These are phyloP conservation scores for Brachyptera putata DNA, from an alignment of 2,888 invertebrate genomes.

Conservation along the genomic window DNA sequence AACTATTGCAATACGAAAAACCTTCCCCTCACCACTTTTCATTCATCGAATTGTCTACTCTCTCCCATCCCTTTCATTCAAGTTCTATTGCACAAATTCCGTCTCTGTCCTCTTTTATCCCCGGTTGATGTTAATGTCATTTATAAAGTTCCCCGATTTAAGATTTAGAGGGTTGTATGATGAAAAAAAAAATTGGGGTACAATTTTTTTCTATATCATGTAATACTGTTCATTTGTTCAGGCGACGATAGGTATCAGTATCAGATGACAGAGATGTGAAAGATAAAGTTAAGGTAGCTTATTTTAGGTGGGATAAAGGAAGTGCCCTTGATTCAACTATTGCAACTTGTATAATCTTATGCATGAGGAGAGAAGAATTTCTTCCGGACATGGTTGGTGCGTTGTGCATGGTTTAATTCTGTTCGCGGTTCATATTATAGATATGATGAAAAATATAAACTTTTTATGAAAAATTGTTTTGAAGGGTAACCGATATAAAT, in stretches of 20 bases:
- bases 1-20: slow-evolving; percentile 21
- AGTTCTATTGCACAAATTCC: slow-evolving; percentile 9
- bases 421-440: no score
- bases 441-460: no score
- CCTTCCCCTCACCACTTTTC: slow-evolving; percentile 11
- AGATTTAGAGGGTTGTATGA: slow-evolving; percentile 16
- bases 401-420: no score
- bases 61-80: slow-evolving; percentile 19
- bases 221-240: slow-evolving; percentile 27
- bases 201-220: neutral
- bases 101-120: slow-evolving; percentile 15
- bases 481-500: no score
- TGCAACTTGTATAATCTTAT: neutral
- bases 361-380: no score
- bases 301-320: slow-evolving; percentile 5
- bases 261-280: slow-evolving; percentile 28
- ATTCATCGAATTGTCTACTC: neutral
- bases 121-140: slow-evolving; percentile 29
- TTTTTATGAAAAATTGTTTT: no score
- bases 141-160: slow-evolving; percentile 26
- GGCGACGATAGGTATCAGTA: slow-evolving; percentile 31
- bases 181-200: slow-evolving; percentile 20
- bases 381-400: no score
- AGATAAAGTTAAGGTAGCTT: slow-evolving; percentile 27
- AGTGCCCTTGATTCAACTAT: neutral